Percentiles rank a stretch among this genome's conserved stretches.
Conservation (phyloP, 2,113 vertebrate species). For the Tenebrosternarchus preto region DNA sequence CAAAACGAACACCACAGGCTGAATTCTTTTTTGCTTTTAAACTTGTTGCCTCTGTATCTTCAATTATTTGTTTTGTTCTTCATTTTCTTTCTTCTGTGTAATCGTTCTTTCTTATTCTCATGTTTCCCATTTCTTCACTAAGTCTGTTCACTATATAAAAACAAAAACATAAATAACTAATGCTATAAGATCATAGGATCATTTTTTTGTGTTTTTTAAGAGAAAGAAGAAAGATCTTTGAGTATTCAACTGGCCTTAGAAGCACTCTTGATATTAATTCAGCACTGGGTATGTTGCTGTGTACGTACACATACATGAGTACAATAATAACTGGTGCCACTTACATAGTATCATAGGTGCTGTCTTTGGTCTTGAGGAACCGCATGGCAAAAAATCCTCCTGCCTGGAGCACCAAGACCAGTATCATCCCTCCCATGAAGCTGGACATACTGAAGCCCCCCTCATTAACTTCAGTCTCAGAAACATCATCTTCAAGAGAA, state of each 20-base stretch:
- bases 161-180: not conserved
- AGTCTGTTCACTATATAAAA: conserved; percentile 52
- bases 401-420: conserved; percentile 85
- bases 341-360: conserved; percentile 93
- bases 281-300: no score
- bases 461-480: no score
- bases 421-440: conserved; percentile 88
- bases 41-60: not conserved
- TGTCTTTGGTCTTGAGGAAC: conserved; percentile 90
- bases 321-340: conserved; percentile 55
- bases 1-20: not conserved
- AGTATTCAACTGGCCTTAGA: no score
- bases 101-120: not conserved
- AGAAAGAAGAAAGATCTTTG: no score
- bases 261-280: no score
- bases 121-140: conserved; percentile 38
- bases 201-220: no score
- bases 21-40: not conserved
- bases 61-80: not conserved
- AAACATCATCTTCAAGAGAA: not conserved
- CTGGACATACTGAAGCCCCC: conserved; percentile 84
- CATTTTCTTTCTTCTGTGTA: not conserved
- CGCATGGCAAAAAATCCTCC: conserved; percentile 84
- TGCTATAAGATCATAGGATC: not conserved
- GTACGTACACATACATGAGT: not conserved